These are phyloP conservation scores for Trichopria drosophilae DNA, from an alignment of 2,888 invertebrate genomes.

Conservation along the genomic window DNA sequence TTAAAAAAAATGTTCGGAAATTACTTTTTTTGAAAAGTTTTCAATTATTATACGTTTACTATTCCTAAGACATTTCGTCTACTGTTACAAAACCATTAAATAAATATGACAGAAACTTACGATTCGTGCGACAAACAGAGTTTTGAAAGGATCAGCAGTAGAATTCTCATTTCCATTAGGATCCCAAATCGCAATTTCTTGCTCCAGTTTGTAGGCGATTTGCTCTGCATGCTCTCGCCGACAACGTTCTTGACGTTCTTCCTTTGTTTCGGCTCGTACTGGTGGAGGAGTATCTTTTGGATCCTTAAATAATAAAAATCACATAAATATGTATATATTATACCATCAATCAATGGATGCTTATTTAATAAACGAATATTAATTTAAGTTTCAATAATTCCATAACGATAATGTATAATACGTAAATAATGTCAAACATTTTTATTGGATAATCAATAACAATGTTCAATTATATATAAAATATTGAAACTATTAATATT, in stretches of 20 bases:
- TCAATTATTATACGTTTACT: too few relatives aligned
- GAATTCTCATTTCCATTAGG: constrained; percentile 76
- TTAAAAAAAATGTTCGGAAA: neutral
- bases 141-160: constrained; percentile 94
- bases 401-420: too few relatives aligned
- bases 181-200: constrained; percentile 97
- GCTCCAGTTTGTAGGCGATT: constrained; percentile 95
- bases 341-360: too few relatives aligned
- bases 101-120: constrained; percentile 67
- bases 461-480: constrained; percentile 5
- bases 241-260: constrained; percentile 88
- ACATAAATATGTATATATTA: too few relatives aligned
- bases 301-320: constrained; percentile 67
- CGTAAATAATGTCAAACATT: too few relatives aligned
- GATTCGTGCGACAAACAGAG: constrained; percentile 93
- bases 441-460: too few relatives aligned
- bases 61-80: too few relatives aligned
- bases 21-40: too few relatives aligned
- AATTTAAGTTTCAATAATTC: too few relatives aligned
- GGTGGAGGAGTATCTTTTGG: constrained; percentile 97
- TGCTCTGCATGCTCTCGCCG: constrained; percentile 93
- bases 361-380: too few relatives aligned
- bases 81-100: too few relatives aligned
- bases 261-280: constrained; percentile 89
- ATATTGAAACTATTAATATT: constrained; percentile 3